Base-by-base conservation (phyloP, 2,797 vertebrate genomes). In the Columba guinea region DNA sequence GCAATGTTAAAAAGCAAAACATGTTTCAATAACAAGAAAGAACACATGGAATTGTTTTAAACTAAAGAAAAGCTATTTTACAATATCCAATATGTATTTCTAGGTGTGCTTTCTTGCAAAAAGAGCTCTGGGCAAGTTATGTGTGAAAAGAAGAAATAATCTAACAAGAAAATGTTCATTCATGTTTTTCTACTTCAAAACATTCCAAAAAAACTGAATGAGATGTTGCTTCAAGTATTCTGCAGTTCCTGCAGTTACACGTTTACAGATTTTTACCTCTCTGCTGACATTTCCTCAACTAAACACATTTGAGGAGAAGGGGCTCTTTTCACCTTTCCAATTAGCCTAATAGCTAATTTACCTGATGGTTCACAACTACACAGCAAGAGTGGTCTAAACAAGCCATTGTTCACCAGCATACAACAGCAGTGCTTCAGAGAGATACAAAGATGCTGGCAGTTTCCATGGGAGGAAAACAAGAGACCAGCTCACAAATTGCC, bases 1-100 rank as follows among this genome's bases (percentile, higher is more conserved):
- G 70, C 68, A 21, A n/a, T 27, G 41, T 64, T 77, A 64, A 80
- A 90, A 92, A 80, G 60, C 60, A 95, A 93, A 94, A 76, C 93
- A 95, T 84, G 80, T 90, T 96, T 93, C 92, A 92, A 56, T 76
- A 93, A 78, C 26, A 41, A 11, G 4, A 76, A 79, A 23, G 55
- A 90, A 82, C 78, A 91, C 28, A 70, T 22, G 11, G 74, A 82
- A 78, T 17, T 11, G 20, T 56, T 89, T 79, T 37, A 84, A 93
- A 90, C 24, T 59, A 89, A 89, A 21, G 52, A 82, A 93, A 90
- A 77, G 51, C 58, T 74, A 35, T 64, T 90, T 81, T 44, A 71
- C 5, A 64, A 34, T 13, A 58, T 18, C 28, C 13, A 16, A 56
- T 67, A 19, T 2, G 0, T 37, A 81, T 35, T 78, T 64, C 53